phyloP scores from a whole-genome alignment of 2,888 invertebrate genomes.

The Anoplius nigerrimus region DNA sequence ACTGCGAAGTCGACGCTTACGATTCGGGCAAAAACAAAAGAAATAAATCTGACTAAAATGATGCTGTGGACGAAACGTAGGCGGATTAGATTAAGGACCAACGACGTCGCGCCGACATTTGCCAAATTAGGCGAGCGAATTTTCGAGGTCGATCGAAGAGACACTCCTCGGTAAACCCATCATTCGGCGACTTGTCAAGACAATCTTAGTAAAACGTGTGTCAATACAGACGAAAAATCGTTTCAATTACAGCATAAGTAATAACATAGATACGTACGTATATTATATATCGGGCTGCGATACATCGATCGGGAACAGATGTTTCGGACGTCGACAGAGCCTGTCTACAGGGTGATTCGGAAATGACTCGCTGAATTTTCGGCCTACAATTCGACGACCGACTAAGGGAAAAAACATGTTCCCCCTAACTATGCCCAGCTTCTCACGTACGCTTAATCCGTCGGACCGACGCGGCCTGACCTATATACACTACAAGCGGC shows the following conservation, averaged over 20 bases:
- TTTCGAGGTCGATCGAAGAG: constrained; percentile 25
- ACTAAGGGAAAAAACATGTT: too few relatives aligned
- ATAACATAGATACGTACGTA: constrained; percentile 21
- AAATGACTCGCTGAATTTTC: too few relatives aligned
- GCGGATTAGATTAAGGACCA: constrained; percentile 30
- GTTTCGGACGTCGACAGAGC: constrained; percentile 16
- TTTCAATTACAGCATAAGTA: constrained; percentile 43
- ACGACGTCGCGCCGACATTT: constrained; percentile 25
- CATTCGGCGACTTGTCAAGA: constrained; percentile 45
- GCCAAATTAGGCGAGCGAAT: constrained; percentile 18
- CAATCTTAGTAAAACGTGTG: constrained; percentile 53
- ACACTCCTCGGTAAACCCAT: neutral
- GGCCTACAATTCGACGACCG: too few relatives aligned
- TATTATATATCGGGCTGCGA: constrained; percentile 35
- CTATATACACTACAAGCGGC: too few relatives aligned
- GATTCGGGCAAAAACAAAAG: constrained; percentile 3
- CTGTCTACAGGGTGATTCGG: too few relatives aligned
- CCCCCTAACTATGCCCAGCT: too few relatives aligned
- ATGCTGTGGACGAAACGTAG: constrained; percentile 23
- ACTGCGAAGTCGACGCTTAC: neutral
- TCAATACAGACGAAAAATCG: constrained; percentile 48
- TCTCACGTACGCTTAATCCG: too few relatives aligned
- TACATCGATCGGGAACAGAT: constrained; percentile 47
- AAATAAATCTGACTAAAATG: constrained; percentile 28
- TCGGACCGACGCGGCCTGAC: too few relatives aligned